Conservation (phyloP, 2,113 vertebrate genomes). For the Cynoglossus semilaevis region DNA sequence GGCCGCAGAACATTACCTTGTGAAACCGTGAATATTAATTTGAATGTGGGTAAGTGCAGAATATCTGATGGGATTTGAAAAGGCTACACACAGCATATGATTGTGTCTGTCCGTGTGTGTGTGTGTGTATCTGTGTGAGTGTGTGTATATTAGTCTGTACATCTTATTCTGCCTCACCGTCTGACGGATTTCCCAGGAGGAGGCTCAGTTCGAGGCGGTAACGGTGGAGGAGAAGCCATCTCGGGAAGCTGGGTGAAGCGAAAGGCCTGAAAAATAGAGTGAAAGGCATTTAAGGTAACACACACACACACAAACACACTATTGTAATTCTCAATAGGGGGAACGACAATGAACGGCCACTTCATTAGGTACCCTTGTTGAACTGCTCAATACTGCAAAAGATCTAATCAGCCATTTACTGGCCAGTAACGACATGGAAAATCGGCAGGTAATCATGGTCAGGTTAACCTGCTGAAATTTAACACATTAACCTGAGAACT, state of each 20-base stretch:
- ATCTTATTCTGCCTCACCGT: conserved; percentile 60
- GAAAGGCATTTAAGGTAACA: conserved; percentile 29
- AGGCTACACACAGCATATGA: conserved; percentile 5
- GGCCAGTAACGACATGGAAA: no score
- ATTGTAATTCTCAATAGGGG: no score
- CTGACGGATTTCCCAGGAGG: conserved; percentile 84
- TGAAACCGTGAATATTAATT: conserved; percentile 47
- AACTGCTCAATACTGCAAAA: no score
- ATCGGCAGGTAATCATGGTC: no score
- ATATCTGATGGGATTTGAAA: conserved; percentile 26
- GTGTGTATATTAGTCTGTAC: conserved; percentile 9
- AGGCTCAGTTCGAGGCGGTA: conserved; percentile 91
- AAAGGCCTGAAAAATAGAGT: conserved; percentile 82
- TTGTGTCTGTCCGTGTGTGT: conserved; percentile 8
- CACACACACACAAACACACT: neutral
- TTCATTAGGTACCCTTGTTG: no score
- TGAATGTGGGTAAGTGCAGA: conserved; percentile 46
- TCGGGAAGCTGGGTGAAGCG: conserved; percentile 98
- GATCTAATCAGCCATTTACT: no score
- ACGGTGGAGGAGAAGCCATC: conserved; percentile 92
- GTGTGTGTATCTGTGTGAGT: neutral
- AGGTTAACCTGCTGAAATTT: no score
- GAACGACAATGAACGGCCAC: no score
- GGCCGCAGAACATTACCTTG: conserved; percentile 42
- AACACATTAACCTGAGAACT: no score